phyloP scores from a whole-genome alignment of 2,113 vertebrate species.

The Vidua macroura region DNA sequence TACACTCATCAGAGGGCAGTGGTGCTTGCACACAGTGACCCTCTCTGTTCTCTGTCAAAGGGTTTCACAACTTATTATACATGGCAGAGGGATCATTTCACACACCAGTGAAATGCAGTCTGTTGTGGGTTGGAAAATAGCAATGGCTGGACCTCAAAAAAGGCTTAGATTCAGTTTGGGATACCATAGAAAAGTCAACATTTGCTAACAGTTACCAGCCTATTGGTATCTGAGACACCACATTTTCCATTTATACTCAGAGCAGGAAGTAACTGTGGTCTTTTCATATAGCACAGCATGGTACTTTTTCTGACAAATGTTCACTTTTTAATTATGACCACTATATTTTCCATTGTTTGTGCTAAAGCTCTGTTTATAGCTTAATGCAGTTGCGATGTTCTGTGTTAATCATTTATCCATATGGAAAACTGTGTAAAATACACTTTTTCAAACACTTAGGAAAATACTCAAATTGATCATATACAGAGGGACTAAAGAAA shows the following conservation, averaged over 20 bases:
- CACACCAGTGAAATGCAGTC: neutral
- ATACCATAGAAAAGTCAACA: conserved; percentile 32
- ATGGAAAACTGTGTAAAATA: neutral
- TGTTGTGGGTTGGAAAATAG: conserved; percentile 42
- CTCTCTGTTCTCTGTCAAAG: neutral
- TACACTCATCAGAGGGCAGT: neutral
- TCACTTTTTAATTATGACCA: conserved; percentile 21
- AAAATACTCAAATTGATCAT: neutral
- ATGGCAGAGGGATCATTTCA: neutral
- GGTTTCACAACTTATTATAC: neutral
- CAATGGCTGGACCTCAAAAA: conserved; percentile 14
- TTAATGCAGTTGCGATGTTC: neutral
- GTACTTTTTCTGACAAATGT: conserved; percentile 19
- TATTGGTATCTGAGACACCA: neutral
- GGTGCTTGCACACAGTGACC: neutral
- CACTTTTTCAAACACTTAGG: neutral
- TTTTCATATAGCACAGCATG: neutral
- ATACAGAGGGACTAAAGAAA: neutral
- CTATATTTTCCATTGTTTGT: conserved; percentile 22
- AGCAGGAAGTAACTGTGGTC: conserved; percentile 47
- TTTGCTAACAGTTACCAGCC: conserved; percentile 42
- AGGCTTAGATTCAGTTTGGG: neutral
- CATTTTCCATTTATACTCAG: conserved; percentile 51
- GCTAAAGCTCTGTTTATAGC: conserved; percentile 2
- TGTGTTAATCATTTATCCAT: neutral